Evolutionary conservation across 1,140 invertebrate genomes (phyloP).

Genomic region (Lordiphosa mommai): DNA sequence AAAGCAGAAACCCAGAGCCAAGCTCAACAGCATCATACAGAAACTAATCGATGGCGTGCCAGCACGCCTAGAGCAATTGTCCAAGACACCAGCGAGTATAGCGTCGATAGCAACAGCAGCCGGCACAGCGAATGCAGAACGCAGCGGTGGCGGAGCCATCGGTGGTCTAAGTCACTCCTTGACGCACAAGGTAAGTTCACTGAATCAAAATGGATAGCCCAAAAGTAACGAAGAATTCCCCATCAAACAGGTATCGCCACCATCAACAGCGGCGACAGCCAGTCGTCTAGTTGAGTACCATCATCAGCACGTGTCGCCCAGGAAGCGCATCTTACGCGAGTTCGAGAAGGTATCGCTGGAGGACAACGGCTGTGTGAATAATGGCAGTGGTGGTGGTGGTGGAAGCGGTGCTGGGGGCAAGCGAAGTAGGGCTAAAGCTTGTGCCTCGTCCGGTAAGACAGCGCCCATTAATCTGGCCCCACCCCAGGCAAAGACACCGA

Average conservation of each 20-base stretch:
- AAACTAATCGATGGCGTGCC: constrained; percentile 73
- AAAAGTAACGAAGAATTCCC: too few species aligned
- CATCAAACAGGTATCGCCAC: constrained; percentile 65
- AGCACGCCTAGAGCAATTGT: constrained; percentile 63
- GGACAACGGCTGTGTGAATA: constrained; percentile 79
- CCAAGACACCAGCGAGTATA: constrained; percentile 42
- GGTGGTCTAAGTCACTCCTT: constrained; percentile 55
- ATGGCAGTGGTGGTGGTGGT: constrained; percentile 57
- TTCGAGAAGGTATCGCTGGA: constrained; percentile 87
- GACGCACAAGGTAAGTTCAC: constrained; percentile 65
- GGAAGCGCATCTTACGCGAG: constrained; percentile 87
- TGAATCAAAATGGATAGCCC: too few species aligned
- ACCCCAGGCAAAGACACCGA: constrained; percentile 38
- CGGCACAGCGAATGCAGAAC: constrained; percentile 15
- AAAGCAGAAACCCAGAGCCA: constrained; percentile 61
- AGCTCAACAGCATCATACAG: constrained; percentile 72
- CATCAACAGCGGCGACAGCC: constrained; percentile 55
- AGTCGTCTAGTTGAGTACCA: constrained; percentile 78
- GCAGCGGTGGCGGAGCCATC: constrained; percentile 49
- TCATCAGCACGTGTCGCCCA: constrained; percentile 84
- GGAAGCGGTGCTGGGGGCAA: constrained; percentile 75
- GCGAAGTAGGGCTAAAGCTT: constrained; percentile 80
- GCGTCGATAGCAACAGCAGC: constrained; percentile 3
- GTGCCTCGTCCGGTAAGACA: constrained; percentile 26
- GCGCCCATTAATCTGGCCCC: constrained; percentile 51